Evolutionary conservation across 2,113 vertebrate species (phyloP).

Genomic region (Gorsachius goisagi): DNA sequence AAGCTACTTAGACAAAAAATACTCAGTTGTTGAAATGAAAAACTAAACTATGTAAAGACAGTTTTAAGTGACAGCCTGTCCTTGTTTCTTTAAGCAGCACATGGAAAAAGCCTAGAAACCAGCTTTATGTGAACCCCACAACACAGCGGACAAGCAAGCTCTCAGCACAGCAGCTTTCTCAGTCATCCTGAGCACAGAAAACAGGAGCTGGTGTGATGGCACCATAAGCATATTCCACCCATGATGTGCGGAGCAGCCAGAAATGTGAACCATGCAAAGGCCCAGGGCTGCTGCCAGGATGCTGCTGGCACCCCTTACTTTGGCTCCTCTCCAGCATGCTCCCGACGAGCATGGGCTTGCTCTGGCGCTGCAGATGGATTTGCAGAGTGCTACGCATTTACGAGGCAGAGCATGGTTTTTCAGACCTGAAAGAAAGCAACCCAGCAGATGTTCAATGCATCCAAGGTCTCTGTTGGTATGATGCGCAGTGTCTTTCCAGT

Average conservation of each 20-base stretch:
- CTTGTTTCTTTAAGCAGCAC: neutral
- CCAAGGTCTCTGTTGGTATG: neutral
- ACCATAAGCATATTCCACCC: neutral
- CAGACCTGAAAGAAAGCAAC: neutral
- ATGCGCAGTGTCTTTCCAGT: neutral
- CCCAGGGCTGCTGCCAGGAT: accelerated
- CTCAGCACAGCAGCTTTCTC: neutral
- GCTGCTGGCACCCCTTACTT: neutral
- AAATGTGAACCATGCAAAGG: neutral
- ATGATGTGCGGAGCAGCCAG: neutral
- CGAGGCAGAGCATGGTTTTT: neutral
- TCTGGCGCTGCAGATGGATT: neutral
- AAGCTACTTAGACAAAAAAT: neutral
- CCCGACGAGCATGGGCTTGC: neutral
- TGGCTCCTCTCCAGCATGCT: neutral
- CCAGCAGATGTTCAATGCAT: neutral
- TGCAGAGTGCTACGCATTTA: neutral
- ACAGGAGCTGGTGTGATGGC: neutral
- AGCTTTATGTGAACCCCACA: neutral
- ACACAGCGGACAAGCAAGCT: accelerated
- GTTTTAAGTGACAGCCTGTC: neutral
- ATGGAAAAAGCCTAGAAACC: neutral
- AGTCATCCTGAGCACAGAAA: neutral
- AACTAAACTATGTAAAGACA: neutral
- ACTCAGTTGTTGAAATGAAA: neutral